A percentile compares a stretch with the other conserved stretches of the same genome.
Evolutionary conservation across 2,888 invertebrate genomes (phyloP).

Genomic region (Meloe dianella): DNA sequence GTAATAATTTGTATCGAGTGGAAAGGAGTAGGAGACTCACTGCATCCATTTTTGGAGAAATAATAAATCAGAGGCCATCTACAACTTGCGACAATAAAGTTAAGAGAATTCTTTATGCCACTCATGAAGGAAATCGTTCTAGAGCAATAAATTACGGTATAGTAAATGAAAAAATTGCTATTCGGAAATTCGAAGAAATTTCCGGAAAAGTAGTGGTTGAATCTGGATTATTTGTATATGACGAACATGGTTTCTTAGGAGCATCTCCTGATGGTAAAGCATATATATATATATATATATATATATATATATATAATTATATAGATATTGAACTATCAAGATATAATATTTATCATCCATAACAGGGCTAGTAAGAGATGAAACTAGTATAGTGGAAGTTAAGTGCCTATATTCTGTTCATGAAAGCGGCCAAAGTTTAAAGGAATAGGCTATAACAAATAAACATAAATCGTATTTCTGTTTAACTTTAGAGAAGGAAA

Average conservation of each 20-base stretch:
- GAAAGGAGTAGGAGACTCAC: slow-evolving; percentile 18
- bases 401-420: slow-evolving; percentile 14
- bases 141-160: slow-evolving; percentile 20
- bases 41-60: slow-evolving; percentile 21
- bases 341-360: not conserved
- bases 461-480: slow-evolving; percentile 10
- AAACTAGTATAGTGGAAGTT: slow-evolving; percentile 13
- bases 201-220: not conserved
- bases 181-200: slow-evolving; percentile 10
- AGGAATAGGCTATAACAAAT: not conserved
- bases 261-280: slow-evolving; percentile 20
- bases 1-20: slow-evolving; percentile 9
- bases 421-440: too few species aligned
- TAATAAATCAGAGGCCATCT: slow-evolving; percentile 12
- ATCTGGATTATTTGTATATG: slow-evolving; percentile 16
- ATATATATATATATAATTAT: too few species aligned
- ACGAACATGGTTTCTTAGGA: slow-evolving; percentile 19
- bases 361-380: not conserved
- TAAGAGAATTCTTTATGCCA: slow-evolving; percentile 1
- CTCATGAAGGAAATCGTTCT: not conserved
- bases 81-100: slow-evolving; percentile 17
- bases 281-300: too few species aligned
- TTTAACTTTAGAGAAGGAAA: not conserved
- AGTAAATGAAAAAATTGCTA: slow-evolving; percentile 19
- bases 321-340: too few species aligned